Evolutionary conservation across 2,113 vertebrate genomes (phyloP), one percentile per base, ranked within the genome.

Genomic region (Oreotrochilus melanogaster): DNA sequence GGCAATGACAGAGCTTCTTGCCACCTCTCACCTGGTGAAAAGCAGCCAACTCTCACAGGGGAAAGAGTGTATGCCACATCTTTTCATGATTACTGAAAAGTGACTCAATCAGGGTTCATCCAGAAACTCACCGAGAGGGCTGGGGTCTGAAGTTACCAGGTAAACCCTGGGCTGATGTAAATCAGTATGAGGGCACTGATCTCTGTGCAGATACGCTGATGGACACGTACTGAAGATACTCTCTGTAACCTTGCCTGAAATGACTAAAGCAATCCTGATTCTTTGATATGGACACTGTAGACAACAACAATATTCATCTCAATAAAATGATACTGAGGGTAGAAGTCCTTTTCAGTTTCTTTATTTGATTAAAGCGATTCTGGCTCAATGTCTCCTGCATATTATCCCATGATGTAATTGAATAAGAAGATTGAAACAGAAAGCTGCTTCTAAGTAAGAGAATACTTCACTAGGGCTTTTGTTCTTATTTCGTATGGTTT

Each of bases 381-480:
- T 94, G 70, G 66, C 84, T 91, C 64, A 70, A 43, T 67, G 56
- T 93, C 67, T 91, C 82, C 72, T 78, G 64, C 42, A 64, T 57
- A 71, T 83, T 76, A 95, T 94, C 71, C 74, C 72, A 51, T 92
- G 60, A 94, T 86, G 93, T 94, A 96, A 96, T 28, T 92, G 75
- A 93, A 92, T 90, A 92, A 71, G 4, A 8, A 93, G 82, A 95
- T 14, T 31, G 81, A 93, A 96, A 92, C 35, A 76, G 51, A 96
- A 96, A 96, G 64, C 89, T 88, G 67, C 81, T 86, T 86, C 93
- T 92, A 78, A 95, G 96, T 95, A 96, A 97, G 43, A 31, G 56
- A 94, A 96, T 95, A 94, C 82, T 90, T 96, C 89, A 96, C 85
- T 96, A 48, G 18, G 74, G 50, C 53, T 94, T 96, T 96, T 97